Evolutionary conservation across 2,888 invertebrate species (phyloP), one percentile per base, ranked within the genome.

Genomic region (Deilephila porcellus): DNA sequence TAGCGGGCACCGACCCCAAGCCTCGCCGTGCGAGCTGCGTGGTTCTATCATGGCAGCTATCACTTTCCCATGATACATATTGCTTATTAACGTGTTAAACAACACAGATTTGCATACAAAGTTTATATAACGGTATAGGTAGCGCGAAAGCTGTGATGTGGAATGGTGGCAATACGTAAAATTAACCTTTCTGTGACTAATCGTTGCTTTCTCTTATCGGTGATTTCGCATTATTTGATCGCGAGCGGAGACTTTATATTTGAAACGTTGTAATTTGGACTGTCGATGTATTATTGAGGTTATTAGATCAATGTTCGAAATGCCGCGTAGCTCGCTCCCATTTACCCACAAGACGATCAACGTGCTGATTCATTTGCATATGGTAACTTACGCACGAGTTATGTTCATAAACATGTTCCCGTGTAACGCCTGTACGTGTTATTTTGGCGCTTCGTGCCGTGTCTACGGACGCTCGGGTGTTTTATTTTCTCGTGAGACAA

Each of bases 1-100:
- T 91, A 93, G 95, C 96, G 96, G 96, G 93, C 96, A 96, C 95
- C 96, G 96, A 96, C 96, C 96, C 96, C 96, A 96, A 96, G 95
- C 95, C 93, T 93, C 88, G 90, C 88, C 90, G 92, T 90, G 89
- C 91, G 91, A 89, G 90, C 93, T 94, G 94, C 94, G 95, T 95
- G 93, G 93, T 86, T 78, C 95, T 94, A 92, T 94, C 93, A 95
- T 95, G 94, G 94, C 94, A 92, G 93, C 93, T 91, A 88, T 89
- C 85, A 89, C 91, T 92, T 93, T 93, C 91, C 92, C 90, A 91
- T 91, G 86, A 82, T 85, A 80, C 79, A 81, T 83, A 79, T 78
- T 79, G 76, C 52, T 25, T 19, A 63, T 71, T 53, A 76, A 76
- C 74, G 67, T 56, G 7, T 53, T 56, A 7, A 20, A 71, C 32